These are phyloP conservation scores for Datnioides undecimradiatus DNA, from an alignment of 2,113 vertebrate genomes.

Conservation along the genomic window DNA sequence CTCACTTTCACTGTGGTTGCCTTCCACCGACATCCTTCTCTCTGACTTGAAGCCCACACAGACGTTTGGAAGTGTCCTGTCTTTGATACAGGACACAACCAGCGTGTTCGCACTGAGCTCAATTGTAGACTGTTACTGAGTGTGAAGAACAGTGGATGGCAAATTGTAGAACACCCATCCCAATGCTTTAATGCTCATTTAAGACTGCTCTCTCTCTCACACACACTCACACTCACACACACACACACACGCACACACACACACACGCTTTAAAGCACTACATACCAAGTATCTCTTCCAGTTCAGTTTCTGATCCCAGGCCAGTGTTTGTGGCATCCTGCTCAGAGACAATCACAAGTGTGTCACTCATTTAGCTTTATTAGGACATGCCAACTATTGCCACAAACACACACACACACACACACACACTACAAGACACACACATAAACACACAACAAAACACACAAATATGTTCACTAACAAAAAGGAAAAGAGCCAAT, in stretches of 20 bases:
- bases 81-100: slow-evolving; percentile 45
- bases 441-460: neutral
- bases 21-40: slow-evolving; percentile 33
- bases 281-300: slow-evolving; percentile 8
- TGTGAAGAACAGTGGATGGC: slow-evolving; percentile 33
- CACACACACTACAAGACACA: slow-evolving; percentile 39
- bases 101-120: slow-evolving; percentile 39
- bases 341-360: slow-evolving; percentile 68
- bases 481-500: slow-evolving; percentile 72
- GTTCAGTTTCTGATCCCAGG: slow-evolving; percentile 23
- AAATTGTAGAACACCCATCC: slow-evolving; percentile 29
- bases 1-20: slow-evolving; percentile 36
- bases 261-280: too few relatives aligned
- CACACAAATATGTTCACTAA: slow-evolving; percentile 19
- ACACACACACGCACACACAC: slow-evolving; percentile 7
- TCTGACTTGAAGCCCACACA: slow-evolving; percentile 49
- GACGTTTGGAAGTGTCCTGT: slow-evolving; percentile 41
- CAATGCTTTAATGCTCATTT: slow-evolving; percentile 47
- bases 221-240: slow-evolving; percentile 17
- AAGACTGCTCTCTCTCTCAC: slow-evolving; percentile 30
- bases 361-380: slow-evolving; percentile 57
- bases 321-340: slow-evolving; percentile 35
- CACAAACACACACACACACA: slow-evolving; percentile 38
- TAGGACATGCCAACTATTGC: slow-evolving; percentile 40
- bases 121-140: slow-evolving; percentile 59